Conservation (phyloP, 1,140 invertebrate genomes). For the Zophobas morio region DNA sequence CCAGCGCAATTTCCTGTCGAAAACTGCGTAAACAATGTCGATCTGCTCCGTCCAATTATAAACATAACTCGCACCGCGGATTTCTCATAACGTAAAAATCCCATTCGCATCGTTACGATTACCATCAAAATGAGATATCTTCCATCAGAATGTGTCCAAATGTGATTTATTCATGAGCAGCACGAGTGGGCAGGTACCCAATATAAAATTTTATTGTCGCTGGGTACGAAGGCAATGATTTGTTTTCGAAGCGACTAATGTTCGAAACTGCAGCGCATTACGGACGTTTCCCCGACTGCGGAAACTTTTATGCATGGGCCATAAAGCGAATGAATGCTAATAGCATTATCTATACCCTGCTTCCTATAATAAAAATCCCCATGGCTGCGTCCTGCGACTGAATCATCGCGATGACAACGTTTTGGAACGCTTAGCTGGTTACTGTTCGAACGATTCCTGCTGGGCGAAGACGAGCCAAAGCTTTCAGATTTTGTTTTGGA, state of each 20-base stretch:
- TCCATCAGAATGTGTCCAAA: too few relatives aligned
- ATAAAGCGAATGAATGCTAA: slow-evolving; percentile 68
- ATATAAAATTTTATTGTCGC: slow-evolving; percentile 47
- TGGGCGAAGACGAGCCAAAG: too few relatives aligned
- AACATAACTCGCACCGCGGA: not conserved
- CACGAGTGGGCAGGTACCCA: slow-evolving; percentile 19
- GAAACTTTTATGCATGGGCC: slow-evolving; percentile 68
- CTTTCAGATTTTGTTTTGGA: too few relatives aligned
- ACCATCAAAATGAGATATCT: too few relatives aligned
- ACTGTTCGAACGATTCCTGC: not conserved
- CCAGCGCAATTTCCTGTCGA: slow-evolving; percentile 13
- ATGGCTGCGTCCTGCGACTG: slow-evolving; percentile 43
- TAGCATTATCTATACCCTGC: slow-evolving; percentile 68
- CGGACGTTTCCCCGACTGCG: slow-evolving; percentile 62
- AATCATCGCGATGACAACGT: slow-evolving; percentile 13
- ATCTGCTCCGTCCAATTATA: slow-evolving; percentile 1
- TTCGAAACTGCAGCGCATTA: slow-evolving; percentile 56
- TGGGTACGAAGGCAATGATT: slow-evolving; percentile 45
- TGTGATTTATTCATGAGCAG: slow-evolving; percentile 7
- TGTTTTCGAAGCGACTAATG: slow-evolving; percentile 51
- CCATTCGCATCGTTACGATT: too few relatives aligned
- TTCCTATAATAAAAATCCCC: slow-evolving; percentile 64
- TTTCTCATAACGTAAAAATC: too few relatives aligned
- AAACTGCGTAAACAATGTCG: slow-evolving; percentile 10
- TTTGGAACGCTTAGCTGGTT: slow-evolving; percentile 43